These are phyloP conservation scores for Ichneumoninae sp. DNA, from an alignment of 2,888 invertebrate genomes.

Conservation along the genomic window DNA sequence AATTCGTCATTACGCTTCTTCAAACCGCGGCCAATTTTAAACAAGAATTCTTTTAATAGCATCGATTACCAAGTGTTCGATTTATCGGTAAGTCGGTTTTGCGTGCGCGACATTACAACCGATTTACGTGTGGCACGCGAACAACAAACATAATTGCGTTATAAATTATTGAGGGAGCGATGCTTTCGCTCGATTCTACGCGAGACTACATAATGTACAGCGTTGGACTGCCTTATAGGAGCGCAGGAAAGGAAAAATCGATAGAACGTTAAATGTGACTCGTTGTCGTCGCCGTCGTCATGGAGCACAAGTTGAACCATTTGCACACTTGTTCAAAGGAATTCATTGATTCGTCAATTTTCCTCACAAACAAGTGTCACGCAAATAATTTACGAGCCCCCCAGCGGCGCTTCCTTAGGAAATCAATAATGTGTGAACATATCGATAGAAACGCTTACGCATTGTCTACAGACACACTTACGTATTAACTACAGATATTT, in stretches of 20 bases:
- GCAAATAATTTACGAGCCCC: neutral
- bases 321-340: neutral
- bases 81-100: neutral
- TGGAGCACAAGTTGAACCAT: constrained; percentile 1
- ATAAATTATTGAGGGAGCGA: constrained; percentile 49
- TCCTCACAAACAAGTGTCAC: neutral
- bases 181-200: constrained; percentile 55
- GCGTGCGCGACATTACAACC: neutral
- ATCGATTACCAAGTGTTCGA: neutral
- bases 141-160: constrained; percentile 39
- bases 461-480: neutral
- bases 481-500: too few species aligned
- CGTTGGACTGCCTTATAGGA: constrained; percentile 5
- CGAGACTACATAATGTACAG: constrained; percentile 8
- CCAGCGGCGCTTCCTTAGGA: neutral
- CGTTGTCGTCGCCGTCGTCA: constrained; percentile 41
- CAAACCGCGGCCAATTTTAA: neutral
- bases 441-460: neutral
- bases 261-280: constrained; percentile 50
- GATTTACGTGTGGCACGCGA: neutral
- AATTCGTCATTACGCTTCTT: neutral
- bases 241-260: constrained; percentile 51
- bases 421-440: neutral
- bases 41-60: neutral
- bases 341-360: neutral